phyloP scores from a whole-genome alignment of 2,113 vertebrate species.

The Atrichornis clamosus region DNA sequence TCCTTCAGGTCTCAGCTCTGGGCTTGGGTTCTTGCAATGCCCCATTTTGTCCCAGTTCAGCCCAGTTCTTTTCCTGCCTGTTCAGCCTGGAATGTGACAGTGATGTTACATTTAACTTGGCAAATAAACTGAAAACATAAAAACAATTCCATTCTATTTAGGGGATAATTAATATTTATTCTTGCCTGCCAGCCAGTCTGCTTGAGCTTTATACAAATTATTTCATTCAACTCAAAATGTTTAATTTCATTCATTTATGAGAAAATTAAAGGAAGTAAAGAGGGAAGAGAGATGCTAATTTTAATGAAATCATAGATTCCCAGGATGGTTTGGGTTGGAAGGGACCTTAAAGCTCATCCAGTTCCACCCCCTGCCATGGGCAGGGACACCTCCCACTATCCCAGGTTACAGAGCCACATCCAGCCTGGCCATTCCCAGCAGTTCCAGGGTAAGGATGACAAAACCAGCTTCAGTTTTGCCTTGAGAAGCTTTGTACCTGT shows the following conservation, averaged over 20 bases:
- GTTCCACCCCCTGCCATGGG: neutral
- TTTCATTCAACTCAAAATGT: neutral
- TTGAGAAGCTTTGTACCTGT: neutral
- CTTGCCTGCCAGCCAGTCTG: conserved; percentile 15
- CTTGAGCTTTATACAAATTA: neutral
- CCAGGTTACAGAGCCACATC: neutral
- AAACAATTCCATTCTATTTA: neutral
- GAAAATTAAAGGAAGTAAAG: neutral
- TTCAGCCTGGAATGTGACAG: neutral
- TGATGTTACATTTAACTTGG: neutral
- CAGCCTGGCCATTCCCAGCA: neutral
- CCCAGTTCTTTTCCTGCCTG: neutral
- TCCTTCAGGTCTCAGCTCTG: fast-evolving
- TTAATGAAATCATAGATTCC: neutral
- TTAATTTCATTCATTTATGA: neutral
- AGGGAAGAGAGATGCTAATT: neutral
- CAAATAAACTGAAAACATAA: neutral
- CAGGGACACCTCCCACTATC: neutral
- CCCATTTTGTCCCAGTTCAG: neutral
- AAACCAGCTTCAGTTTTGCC: neutral
- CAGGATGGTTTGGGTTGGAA: neutral
- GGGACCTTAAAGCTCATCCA: neutral
- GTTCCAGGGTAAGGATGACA: neutral
- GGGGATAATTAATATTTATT: conserved; percentile 13
- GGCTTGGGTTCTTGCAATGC: neutral